These are phyloP conservation scores for Trachelus tabidus DNA, from an alignment of 2,888 invertebrate species.

Conservation along the genomic window DNA sequence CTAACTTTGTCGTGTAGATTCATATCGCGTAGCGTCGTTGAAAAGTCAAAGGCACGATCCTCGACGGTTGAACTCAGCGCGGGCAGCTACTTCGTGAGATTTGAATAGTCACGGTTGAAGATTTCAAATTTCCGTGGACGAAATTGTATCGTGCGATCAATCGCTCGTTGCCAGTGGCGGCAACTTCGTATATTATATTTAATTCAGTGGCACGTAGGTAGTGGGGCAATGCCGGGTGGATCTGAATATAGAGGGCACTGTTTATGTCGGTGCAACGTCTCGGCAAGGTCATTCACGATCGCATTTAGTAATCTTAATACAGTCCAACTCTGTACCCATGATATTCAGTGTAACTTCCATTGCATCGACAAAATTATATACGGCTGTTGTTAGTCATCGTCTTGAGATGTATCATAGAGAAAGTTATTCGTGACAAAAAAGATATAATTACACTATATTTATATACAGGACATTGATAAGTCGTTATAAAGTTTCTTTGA, in stretches of 20 bases:
- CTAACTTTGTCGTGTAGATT: neutral
- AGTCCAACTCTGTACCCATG: neutral
- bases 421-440: neutral
- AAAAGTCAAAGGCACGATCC: neutral
- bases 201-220: neutral
- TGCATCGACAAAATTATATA: neutral
- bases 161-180: neutral
- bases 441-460: neutral
- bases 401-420: neutral
- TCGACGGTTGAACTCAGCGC: neutral
- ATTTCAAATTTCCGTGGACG: neutral
- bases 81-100: neutral
- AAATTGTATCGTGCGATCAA: neutral
- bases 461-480: neutral
- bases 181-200: neutral
- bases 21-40: neutral
- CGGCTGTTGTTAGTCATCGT: neutral
- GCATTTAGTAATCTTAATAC: neutral
- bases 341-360: neutral
- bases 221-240: neutral
- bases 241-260: slow-evolving; percentile 20
- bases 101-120: neutral
- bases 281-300: slow-evolving; percentile 42
- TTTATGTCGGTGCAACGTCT: slow-evolving; percentile 53
- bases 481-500: neutral